Evolutionary conservation across 2,113 vertebrate species (phyloP), one percentile per base, ranked within the genome.

Genomic region (Prionailurus bengalensis): DNA sequence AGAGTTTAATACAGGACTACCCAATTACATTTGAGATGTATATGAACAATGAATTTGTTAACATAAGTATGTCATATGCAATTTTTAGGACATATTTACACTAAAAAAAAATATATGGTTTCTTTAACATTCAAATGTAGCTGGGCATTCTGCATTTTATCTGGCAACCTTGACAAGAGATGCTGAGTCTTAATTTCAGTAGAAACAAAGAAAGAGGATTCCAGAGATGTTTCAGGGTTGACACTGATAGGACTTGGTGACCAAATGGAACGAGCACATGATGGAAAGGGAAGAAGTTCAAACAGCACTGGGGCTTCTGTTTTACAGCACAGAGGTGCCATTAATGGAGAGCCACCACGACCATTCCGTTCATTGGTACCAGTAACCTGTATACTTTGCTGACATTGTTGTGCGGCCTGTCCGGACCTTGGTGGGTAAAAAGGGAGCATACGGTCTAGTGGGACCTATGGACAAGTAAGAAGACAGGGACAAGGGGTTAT

Each of bases 11-110:
- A n/a, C 0, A 61, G 48, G 58, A 68, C 45, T 14, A 73, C 21
- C 15, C 10, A 85, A 13, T 55, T n/a, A 63, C 25, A 58, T 80
- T 45, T 94, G 79, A 92, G 94, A 76, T 66, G 91, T 85, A 88
- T 17, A n/a, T 65, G 63, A 91, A 45, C 27, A 48, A 45, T 4
- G 66, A 94, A 36, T 51, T 58, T n/a, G 70, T 92, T 68, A 31
- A 31, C 11, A 7, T 31, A 58, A 95, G 23, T 68, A 65, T 10
- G n/a, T 71, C 45, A 23, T 21, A 19, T 55, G 3, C 7, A 73
- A 63, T 70, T 91, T 70, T 66, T 48, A 33, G 7, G 5, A 51
- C 29, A 42, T 58, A 55, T 16, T 89, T 93, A 91, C 15, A 84
- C 19, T 70, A 31, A 78, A 11, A 74, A 53, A 73, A 66, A 76